Conservation (phyloP, 2,888 invertebrate species). For the Lithophane semibrunnea region DNA sequence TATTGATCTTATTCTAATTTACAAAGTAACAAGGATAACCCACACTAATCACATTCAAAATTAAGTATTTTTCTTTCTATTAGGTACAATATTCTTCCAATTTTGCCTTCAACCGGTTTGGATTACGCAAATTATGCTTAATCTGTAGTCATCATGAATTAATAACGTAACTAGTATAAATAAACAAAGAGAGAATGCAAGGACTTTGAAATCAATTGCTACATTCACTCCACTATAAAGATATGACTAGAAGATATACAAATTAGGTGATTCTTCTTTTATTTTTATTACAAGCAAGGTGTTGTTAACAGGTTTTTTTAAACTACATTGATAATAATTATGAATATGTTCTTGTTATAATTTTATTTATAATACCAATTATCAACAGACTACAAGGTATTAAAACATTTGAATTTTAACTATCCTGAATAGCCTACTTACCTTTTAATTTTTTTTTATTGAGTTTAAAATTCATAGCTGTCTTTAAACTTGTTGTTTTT, state of each 20-base stretch:
- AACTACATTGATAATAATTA: too few species aligned
- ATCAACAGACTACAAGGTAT: too few species aligned
- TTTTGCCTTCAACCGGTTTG: constrained; percentile 33
- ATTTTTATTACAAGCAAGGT: constrained; percentile 21
- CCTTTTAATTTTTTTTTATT: too few species aligned
- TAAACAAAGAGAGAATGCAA: constrained; percentile 51
- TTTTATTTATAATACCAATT: too few species aligned
- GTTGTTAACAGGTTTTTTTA: constrained; percentile 17
- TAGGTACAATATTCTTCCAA: background rate
- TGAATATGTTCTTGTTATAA: background rate
- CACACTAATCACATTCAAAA: background rate
- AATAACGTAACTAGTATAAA: constrained; percentile 24
- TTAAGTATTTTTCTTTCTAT: background rate
- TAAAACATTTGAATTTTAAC: too few species aligned
- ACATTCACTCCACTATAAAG: constrained; percentile 3
- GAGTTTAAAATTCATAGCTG: too few species aligned
- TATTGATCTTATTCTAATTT: background rate
- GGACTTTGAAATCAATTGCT: constrained; percentile 46
- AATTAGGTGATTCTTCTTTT: constrained; percentile 5
- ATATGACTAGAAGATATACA: constrained; percentile 16
- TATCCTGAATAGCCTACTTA: too few species aligned
- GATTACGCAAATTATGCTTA: constrained; percentile 41
- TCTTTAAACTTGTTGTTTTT: too few species aligned
- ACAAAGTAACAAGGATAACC: constrained; percentile 4
- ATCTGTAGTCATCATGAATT: constrained; percentile 44